Percentiles rank a stretch among this genome's conserved stretches.
phyloP scores from a whole-genome alignment of 2,797 vertebrate species.

The Pelodytes ibericus region DNA sequence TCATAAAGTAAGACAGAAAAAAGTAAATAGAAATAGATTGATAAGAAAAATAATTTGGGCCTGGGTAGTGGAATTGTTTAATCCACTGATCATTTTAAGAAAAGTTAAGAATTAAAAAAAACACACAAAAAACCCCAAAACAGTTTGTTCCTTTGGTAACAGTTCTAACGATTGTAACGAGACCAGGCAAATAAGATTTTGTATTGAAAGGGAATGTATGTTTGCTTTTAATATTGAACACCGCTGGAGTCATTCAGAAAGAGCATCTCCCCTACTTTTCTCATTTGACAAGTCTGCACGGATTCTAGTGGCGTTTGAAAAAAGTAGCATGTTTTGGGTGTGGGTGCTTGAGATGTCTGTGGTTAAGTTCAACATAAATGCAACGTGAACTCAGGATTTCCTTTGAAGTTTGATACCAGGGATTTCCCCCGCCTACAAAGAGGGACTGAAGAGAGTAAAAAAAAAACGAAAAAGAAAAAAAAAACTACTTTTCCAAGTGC shows the following conservation, averaged over 20 bases:
- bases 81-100: background rate
- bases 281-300: constrained; percentile 41
- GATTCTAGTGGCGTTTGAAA: constrained; percentile 20
- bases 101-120: background rate
- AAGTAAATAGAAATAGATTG: no score
- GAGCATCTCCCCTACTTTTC: constrained; percentile 28
- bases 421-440: constrained; percentile 69
- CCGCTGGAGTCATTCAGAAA: constrained; percentile 36
- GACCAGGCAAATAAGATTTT: constrained; percentile 13
- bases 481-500: constrained; percentile 50
- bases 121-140: background rate
- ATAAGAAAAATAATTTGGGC: no score
- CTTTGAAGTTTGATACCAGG: constrained; percentile 73
- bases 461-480: constrained; percentile 32
- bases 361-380: constrained; percentile 64
- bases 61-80: background rate
- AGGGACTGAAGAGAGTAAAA: constrained; percentile 53
- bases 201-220: constrained; percentile 27
- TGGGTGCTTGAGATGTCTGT: constrained; percentile 61
- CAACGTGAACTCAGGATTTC: constrained; percentile 66
- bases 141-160: background rate
- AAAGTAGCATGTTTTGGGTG: constrained; percentile 55
- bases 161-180: constrained; percentile 15
- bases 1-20: no score
- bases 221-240: constrained; percentile 29